Conservation (phyloP, 64 coral and sea anemone species). For the Pachyseris speciosa region DNA sequence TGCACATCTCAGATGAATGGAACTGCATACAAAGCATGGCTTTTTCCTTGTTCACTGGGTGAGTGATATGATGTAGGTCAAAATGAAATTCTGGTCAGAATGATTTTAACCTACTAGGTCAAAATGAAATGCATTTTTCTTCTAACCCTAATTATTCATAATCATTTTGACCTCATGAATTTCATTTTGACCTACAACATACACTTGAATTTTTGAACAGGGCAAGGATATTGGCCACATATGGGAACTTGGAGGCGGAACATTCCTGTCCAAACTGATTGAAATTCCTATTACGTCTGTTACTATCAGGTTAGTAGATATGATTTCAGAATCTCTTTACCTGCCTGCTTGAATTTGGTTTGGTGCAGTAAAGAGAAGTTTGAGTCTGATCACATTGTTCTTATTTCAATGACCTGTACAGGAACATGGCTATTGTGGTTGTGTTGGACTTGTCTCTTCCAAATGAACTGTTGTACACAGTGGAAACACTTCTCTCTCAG, state of each 20-base stretch:
- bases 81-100: too few species aligned
- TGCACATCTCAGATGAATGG: too few species aligned
- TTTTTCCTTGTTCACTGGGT: too few species aligned
- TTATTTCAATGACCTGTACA: neutral
- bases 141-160: too few species aligned
- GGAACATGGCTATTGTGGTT: conserved; percentile 71
- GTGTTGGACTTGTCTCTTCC: conserved; percentile 93
- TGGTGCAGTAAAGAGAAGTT: neutral
- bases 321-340: too few species aligned
- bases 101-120: too few species aligned
- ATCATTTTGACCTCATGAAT: too few species aligned
- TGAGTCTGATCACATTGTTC: neutral
- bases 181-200: neutral
- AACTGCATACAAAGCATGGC: too few species aligned
- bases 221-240: conserved; percentile 97
- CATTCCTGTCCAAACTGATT: conserved; percentile 94
- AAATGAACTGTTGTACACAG: conserved; percentile 86
- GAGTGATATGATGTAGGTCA: too few species aligned
- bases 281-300: conserved; percentile 88
- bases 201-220: neutral
- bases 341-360: too few species aligned
- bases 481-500: conserved; percentile 89
- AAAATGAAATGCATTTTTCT: too few species aligned
- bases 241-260: conserved; percentile 97
- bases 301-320: conserved; percentile 70